These are phyloP conservation scores for Eupsilia transversa DNA, from an alignment of 2,888 invertebrate genomes.

Conservation along the genomic window DNA sequence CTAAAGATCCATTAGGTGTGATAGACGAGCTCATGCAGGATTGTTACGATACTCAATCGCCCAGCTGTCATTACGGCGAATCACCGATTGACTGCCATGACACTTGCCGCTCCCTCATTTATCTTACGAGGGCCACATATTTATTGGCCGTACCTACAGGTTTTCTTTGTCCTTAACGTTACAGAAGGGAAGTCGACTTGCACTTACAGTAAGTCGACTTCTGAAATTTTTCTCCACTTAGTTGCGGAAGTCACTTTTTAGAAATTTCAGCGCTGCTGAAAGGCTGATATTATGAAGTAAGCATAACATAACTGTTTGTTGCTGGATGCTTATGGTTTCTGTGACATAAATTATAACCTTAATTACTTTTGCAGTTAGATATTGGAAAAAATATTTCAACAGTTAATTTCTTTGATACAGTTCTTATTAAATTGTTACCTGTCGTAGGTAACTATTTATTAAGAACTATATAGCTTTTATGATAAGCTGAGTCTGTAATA, in stretches of 20 bases:
- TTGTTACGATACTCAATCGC: slow-evolving; percentile 35
- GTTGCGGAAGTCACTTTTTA: background rate
- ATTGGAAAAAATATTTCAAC: background rate
- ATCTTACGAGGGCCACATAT: slow-evolving; percentile 9
- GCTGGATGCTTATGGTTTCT: background rate
- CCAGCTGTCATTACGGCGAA: slow-evolving; percentile 41
- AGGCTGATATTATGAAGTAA: background rate
- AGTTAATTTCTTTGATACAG: background rate
- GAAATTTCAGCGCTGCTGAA: slow-evolving; percentile 10
- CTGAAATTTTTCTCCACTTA: background rate
- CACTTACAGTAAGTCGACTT: background rate
- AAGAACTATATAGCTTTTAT: background rate
- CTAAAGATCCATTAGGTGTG: slow-evolving; percentile 45
- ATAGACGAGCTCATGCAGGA: slow-evolving; percentile 26
- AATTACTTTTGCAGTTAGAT: too few relatives aligned
- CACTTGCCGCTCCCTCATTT: slow-evolving; percentile 13
- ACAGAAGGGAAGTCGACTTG: background rate
- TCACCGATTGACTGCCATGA: slow-evolving; percentile 27
- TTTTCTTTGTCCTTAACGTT: background rate
- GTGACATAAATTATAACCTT: background rate
- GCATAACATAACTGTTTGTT: background rate
- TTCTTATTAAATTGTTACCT: background rate
- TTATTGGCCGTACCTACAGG: background rate
- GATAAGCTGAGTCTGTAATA: background rate
- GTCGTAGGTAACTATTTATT: background rate